Conservation (phyloP, 2,888 invertebrate genomes). For the Myopa testacea region DNA sequence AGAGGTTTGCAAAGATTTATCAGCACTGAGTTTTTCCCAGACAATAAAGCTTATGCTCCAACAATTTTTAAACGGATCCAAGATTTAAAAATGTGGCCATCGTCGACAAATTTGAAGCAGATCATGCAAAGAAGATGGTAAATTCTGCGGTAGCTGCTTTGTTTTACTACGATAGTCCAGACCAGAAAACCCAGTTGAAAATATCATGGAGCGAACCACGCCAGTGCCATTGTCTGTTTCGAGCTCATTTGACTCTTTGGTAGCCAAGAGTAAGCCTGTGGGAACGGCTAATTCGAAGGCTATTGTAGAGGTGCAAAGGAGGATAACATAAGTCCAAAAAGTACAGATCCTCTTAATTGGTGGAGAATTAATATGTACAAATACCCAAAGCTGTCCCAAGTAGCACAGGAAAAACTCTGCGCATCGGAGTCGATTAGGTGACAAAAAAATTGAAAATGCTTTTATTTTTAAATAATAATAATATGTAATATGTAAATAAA, state of each 20-base stretch:
- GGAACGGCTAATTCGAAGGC: neutral
- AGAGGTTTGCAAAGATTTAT: neutral
- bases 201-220: too few relatives aligned
- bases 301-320: neutral
- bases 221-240: neutral
- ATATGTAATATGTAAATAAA: neutral
- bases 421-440: neutral
- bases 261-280: neutral
- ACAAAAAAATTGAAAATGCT: neutral
- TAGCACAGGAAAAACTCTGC: constrained; percentile 5
- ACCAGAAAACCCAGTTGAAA: neutral
- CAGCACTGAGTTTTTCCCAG: neutral
- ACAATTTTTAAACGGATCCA: neutral
- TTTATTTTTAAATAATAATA: neutral
- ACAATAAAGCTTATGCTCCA: neutral
- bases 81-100: too few relatives aligned
- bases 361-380: neutral
- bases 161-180: too few relatives aligned
- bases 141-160: neutral
- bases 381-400: neutral
- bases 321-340: neutral
- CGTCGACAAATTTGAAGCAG: neutral
- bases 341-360: neutral
- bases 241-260: constrained; percentile 11
- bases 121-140: constrained; percentile 7